Evolutionary conservation across 2,888 invertebrate species (phyloP).

Genomic region (Cylindroiulus punctatus): DNA sequence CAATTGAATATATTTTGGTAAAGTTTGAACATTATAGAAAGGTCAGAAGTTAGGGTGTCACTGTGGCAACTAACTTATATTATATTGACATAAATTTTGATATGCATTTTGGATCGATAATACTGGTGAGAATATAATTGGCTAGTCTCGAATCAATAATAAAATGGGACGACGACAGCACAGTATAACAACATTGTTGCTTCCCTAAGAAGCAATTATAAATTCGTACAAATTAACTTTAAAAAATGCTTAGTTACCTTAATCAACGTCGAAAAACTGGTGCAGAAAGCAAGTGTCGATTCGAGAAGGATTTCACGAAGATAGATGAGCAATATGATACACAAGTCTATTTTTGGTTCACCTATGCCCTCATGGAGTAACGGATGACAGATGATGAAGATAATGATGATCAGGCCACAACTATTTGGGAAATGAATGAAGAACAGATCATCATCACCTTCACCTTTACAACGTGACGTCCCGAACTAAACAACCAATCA

Average conservation of each 20-base stretch:
- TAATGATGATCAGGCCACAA: conserved; percentile 42
- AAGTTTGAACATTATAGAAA: no score
- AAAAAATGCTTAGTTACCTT: neutral
- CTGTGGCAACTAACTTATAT: no score
- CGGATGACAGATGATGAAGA: neutral
- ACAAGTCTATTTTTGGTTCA: neutral
- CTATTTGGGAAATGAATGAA: conserved; percentile 33
- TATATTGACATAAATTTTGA: no score
- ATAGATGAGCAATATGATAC: neutral
- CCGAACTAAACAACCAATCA: neutral
- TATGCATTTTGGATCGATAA: no score
- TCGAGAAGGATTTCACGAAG: neutral
- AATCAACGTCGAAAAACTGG: neutral
- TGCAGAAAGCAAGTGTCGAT: neutral
- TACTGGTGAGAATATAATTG: no score
- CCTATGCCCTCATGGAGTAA: neutral
- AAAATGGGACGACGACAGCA: no score
- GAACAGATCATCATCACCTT: conserved; percentile 9
- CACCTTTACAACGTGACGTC: neutral
- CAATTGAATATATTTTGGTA: no score
- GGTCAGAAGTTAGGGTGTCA: no score
- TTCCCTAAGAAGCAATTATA: no score
- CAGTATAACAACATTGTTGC: no score
- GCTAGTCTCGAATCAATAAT: no score
- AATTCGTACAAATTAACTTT: no score